Base-by-base conservation (phyloP, 2,113 vertebrate genomes). In the Cololabis saira region DNA sequence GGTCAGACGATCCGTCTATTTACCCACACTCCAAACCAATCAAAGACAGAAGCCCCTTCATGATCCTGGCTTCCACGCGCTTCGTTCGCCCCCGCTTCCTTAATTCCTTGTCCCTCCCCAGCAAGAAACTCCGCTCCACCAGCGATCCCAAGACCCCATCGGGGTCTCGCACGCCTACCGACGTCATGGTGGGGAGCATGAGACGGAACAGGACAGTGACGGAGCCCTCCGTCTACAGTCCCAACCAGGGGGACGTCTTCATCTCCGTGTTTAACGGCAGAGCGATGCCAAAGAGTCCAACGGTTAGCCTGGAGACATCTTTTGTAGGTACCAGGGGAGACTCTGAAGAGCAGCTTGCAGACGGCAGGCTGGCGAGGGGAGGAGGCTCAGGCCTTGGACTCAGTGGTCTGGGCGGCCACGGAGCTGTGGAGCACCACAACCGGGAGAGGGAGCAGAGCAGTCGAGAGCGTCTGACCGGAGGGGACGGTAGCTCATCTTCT, bases 11-110 rank as follows among this genome's bases (percentile, higher is more conserved):
- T 58, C 90, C 95, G 52, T 90, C 94, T 13, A 92, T 94, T 85
- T 95, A 91, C 74, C 92, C 95, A 62, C 94, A 94, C 74, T 89
- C 95, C 75, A 97, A 96, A 70, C 94, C 96, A 1, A 81, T 94
- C 67, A 99, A 99, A 83, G 97, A 99, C 59, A 95, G 94, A 71
- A 98, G 95, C 85, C 95, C 96, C 18, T 97, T 99, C 82, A 96
- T 96, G 7, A 95, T 99, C 79, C 92, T 98, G 87, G 91, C 92
- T 56, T 97, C 97, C 44, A 95, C 96, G 0, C 96, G 95, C 76
- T 95, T 97, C 33, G 96, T 97, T 56, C 96, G 95, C 63, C 95
- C 93, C 48, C 95, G 96, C 52, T 95, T 99, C 81, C 93, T 99
- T 70, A 98, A 95, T 84, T 98, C 96, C 0, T 90, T 97, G 63